Base-by-base conservation (phyloP, 2,888 invertebrate genomes). In the Catocala sponsa region DNA sequence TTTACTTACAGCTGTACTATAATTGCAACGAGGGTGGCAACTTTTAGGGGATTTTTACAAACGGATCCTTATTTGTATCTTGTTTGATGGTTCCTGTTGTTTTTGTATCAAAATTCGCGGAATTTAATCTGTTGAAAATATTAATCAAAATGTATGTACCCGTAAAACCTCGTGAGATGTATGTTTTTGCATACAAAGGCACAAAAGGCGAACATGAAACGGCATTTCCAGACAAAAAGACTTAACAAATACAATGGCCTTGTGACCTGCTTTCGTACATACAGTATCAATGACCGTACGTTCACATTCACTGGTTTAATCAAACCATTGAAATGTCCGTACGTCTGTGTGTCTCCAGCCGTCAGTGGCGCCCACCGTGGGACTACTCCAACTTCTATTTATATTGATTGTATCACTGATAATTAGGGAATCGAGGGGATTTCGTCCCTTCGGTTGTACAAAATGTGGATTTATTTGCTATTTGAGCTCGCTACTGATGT, bases 351-450 rank as follows among this genome's bases (percentile, higher is more conserved):
- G 13, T 25, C 11, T 33, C 15, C 35, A 42, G 51, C 48, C 35
- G 43, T 50, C 59, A 65, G 67, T 82, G 85, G 84, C 85, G 81
- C 82, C 84, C 84, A 79, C 68, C 76, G 60, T 77, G 84, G 81
- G 80, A 43, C 65, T 46, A 10, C 10, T 7, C 4, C 6, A 13
- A 47, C 50, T 4, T 38, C 32, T 32, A 54, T 55, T 47, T 48
- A 44, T 63, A 51, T 59, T 55, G 12, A 63, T 59, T 44, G 49
- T 25, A 50, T 56, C 43, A 15, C 47, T 33, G 6, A 48, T 11
- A 47, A 48, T 64, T 46, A 35, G 47, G 13, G 35, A 55, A 35
- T 35, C 13, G 46, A 32, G 32, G 12, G 25, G 13, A 50, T 57
- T 50, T 50, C 32, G 11, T 7, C 43, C 49, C 38, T n/a, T 47